A percentile compares a stretch with the other conserved stretches of the same genome.
Evolutionary conservation across 2,797 vertebrate species (phyloP).

Genomic region (Sarcophilus harrisii): DNA sequence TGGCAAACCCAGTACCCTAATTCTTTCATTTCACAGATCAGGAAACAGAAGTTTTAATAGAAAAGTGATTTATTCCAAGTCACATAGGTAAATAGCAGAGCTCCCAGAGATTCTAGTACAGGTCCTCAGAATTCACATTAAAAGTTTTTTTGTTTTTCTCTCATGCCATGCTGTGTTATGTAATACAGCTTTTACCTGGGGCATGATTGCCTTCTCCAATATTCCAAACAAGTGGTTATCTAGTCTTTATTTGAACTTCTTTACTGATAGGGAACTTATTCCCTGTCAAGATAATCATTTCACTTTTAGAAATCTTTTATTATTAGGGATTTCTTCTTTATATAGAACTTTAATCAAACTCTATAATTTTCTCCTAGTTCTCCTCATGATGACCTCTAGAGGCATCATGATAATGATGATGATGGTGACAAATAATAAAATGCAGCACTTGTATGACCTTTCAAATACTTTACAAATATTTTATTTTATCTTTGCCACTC

Average conservation of each 20-base stretch:
- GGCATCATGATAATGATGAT: not conserved
- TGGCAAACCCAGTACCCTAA: not conserved
- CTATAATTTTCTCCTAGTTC: not conserved
- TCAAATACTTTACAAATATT: not conserved
- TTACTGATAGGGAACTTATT: not conserved
- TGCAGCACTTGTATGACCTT: not conserved
- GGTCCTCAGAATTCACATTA: not conserved
- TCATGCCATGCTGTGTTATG: not conserved
- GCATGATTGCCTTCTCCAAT: not conserved
- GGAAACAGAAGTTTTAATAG: not conserved
- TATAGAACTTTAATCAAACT: not conserved
- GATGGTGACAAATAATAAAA: not conserved
- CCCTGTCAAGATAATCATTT: not conserved
- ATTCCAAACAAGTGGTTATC: not conserved
- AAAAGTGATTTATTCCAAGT: not conserved
- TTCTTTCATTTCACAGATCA: not conserved
- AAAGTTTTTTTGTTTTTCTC: not conserved
- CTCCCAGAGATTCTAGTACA: not conserved
- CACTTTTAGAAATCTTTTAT: not conserved
- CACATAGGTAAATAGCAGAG: not conserved
- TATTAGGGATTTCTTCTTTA: not conserved
- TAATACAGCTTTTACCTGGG: not conserved
- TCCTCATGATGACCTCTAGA: not conserved
- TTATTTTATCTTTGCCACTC: not conserved
- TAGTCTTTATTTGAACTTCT: not conserved